Evolutionary conservation across 2,888 invertebrate genomes (phyloP), one percentile per base, ranked within the genome.

Genomic region (Marronus borbonicus): DNA sequence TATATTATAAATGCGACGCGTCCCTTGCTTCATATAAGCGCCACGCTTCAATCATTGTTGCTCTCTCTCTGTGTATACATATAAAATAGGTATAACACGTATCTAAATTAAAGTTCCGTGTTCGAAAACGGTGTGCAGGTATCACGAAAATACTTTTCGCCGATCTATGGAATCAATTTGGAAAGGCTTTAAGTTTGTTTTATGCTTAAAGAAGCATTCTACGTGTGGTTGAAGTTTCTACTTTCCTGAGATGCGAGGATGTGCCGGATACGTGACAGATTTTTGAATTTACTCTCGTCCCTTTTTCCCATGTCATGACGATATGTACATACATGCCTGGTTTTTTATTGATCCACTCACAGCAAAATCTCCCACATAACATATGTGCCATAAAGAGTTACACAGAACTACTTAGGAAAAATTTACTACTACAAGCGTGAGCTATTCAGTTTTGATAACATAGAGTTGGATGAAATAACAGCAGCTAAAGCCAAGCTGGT

Each of bases 161-260:
- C 49, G 68, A 24, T 49, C 14, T 68, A 68, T 74, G 24, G 60
- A 74, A 74, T 60, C 72, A 74, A 74, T 74, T 74, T 74, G 72
- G 60, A 44, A 74, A 74, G 72, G 72, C 60, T 74, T 74, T 60
- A 74, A 74, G 72, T 74, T 74, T 74, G 72, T 74, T 74, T 74
- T 60, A 74, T 74, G 72, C 60, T 62, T 74, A 74, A 62, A 74
- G 72, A 60, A 74, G 72, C 62, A 74, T 74, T 49, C 44, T 49
- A 74, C 60, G 72, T 74, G 72, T 49, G 60, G 58, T 20, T 39
- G 58, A 60, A 72, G 72, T 72, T 72, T 58, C 39, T 60, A 39
- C 72, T 74, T 60, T 60, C 49, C 60, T 60, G 60, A 74, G 55
- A 70, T 36, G 72, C 70, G 70, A 55, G 55, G 70, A 70, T 70